Base-by-base conservation (phyloP, 2,888 invertebrate genomes). In the Leucophenga montana region DNA sequence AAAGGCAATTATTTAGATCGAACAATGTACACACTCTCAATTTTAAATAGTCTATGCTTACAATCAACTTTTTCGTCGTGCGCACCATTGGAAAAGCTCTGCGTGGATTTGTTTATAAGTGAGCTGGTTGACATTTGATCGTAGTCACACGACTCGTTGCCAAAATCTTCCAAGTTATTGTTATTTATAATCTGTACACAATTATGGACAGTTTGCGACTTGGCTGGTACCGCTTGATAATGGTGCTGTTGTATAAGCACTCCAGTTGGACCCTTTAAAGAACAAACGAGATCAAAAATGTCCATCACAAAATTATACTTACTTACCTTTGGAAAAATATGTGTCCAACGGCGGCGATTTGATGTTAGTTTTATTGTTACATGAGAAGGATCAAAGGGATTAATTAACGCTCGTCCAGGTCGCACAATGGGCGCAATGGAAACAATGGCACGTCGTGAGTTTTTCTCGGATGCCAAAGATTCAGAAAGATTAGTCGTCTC, bases 351-450 rank as follows among this genome's bases (percentile, higher is more conserved):
- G 44, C 98, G 90, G 62, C 98, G 91, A 88, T 98, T 98, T 66
- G 98, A 97, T 0, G 98, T 98, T 61, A 97, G 90, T 88, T 98
- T 98, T 77, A 98, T 97, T 44, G 97, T 97, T 68, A 99, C 97
- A 86, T 98, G 96, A 0, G 98, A 97, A 0, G 99, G 99, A 88
- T 98, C 98, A 87, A 99, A 99, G 0, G 99, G 99, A 89, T 99
- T 99, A 82, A 99, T 97, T 56, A 97, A 90, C 0, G 97, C 95
- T 72, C 95, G 90, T 0, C 95, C 95, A 0, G 95, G 94, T n/a
- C 94, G 89, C 20, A 92, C 90, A 57, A 92, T 90, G 0, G 92
- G 91, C 65, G 91, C 91, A 84, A 90, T 87, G 53, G 88, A 87
- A 18, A 88, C 86, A 67, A 89, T 88, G 0, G 87, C 78, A 1